Evolutionary conservation across 2,797 vertebrate species (phyloP).

Genomic region (Clarias platycephalus): DNA sequence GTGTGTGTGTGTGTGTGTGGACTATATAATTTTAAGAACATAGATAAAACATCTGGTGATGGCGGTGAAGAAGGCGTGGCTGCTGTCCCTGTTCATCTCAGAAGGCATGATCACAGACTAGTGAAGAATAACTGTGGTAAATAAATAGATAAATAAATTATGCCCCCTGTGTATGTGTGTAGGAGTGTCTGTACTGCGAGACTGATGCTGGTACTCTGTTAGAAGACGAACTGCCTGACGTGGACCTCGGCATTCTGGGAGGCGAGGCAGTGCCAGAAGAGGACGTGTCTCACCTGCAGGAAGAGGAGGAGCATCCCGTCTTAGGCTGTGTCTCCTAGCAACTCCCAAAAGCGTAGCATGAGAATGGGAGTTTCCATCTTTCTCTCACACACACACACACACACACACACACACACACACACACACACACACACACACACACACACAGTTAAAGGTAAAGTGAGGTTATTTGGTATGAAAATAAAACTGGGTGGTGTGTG

Average conservation of each 20-base stretch:
- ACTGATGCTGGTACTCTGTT: constrained; percentile 63
- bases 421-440: constrained; percentile 7
- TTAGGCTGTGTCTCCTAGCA: constrained; percentile 58
- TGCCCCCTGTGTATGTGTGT: constrained; percentile 33
- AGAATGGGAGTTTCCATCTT: constrained; percentile 10
- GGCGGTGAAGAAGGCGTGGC: background rate
- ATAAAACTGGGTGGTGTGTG: background rate
- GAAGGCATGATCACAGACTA: background rate
- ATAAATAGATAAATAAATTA: background rate
- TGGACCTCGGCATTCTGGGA: constrained; percentile 76
- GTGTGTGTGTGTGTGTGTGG: constrained; percentile 56
- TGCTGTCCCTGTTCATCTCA: background rate
- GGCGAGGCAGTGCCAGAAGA: constrained; percentile 69
- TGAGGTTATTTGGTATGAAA: background rate
- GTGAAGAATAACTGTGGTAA: background rate
- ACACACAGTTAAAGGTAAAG: background rate
- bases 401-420: background rate
- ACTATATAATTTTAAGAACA: constrained; percentile 52
- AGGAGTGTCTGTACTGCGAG: constrained; percentile 78
- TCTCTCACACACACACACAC: background rate
- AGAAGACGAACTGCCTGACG: constrained; percentile 76
- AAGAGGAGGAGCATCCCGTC: constrained; percentile 45
- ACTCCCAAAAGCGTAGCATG: background rate
- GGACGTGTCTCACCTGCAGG: constrained; percentile 59
- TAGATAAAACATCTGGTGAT: background rate